A percentile compares a stretch with the other conserved stretches of the same genome.
Conservation (phyloP, 1,140 invertebrate species). For the Ganaspis sp. region DNA sequence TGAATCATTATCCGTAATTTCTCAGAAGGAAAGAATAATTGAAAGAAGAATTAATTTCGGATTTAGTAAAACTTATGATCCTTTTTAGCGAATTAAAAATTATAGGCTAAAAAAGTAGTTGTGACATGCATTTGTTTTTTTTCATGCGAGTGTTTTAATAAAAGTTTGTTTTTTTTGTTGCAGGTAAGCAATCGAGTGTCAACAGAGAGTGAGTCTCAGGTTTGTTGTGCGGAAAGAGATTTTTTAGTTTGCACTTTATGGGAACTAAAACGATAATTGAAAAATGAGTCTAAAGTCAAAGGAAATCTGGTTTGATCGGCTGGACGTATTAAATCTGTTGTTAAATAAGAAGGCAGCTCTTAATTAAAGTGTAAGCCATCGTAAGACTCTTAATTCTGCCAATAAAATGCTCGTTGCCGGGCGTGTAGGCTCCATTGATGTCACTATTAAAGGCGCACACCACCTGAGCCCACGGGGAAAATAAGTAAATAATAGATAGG, state of each 20-base stretch:
- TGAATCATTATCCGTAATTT: too few relatives aligned
- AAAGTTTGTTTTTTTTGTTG: neutral
- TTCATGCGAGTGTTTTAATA: neutral
- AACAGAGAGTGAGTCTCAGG: neutral
- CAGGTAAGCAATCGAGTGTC: neutral
- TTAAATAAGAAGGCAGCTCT: constrained; percentile 57
- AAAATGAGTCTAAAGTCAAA: neutral
- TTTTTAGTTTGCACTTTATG: too few relatives aligned
- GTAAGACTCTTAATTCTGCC: constrained; percentile 67
- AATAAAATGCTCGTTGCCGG: constrained; percentile 61
- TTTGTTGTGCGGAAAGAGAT: neutral
- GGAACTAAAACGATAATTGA: neutral
- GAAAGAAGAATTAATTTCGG: too few relatives aligned
- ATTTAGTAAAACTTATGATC: too few relatives aligned
- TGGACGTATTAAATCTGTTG: constrained; percentile 44
- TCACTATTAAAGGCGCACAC: constrained; percentile 60
- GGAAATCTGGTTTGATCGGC: constrained; percentile 40
- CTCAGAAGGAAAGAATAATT: too few relatives aligned
- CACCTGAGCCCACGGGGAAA: constrained; percentile 59
- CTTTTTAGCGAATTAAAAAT: too few relatives aligned
- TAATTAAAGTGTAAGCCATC: constrained; percentile 61
- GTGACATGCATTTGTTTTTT: neutral
- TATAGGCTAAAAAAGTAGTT: too few relatives aligned
- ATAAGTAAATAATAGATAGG: constrained; percentile 55
- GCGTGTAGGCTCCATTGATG: constrained; percentile 57